Conservation (phyloP, 2,797 vertebrate genomes). For the Semaprochilodus insignis region DNA sequence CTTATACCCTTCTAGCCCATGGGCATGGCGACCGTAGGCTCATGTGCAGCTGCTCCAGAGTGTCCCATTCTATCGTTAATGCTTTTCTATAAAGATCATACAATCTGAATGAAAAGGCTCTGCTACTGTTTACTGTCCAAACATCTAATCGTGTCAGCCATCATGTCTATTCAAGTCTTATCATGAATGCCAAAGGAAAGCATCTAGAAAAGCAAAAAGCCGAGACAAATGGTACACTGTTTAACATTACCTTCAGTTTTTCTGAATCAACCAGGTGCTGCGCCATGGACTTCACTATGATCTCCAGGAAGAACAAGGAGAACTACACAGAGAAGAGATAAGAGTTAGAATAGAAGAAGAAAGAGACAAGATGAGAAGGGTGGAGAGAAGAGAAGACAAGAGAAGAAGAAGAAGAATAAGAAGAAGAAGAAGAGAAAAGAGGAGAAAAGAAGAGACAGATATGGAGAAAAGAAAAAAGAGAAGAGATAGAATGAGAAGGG, state of each 20-base stretch:
- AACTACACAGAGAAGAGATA: slow-evolving; percentile 78
- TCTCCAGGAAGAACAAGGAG: slow-evolving; percentile 97
- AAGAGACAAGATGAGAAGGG: not conserved
- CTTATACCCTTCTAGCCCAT: too few relatives aligned
- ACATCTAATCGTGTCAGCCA: too few relatives aligned
- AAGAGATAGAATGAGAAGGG: too few relatives aligned
- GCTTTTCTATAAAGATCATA: too few relatives aligned
- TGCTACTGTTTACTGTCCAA: too few relatives aligned
- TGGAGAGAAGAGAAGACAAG: not conserved
- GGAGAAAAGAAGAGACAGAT: slow-evolving; percentile 1
- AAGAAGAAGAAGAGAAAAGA: slow-evolving; percentile 20
- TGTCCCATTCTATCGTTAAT: too few relatives aligned
- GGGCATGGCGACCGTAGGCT: too few relatives aligned
- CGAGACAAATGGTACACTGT: not conserved
- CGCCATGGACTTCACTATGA: slow-evolving; percentile 96
- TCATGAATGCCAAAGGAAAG: too few relatives aligned
- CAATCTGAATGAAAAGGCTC: too few relatives aligned
- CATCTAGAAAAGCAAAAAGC: not conserved
- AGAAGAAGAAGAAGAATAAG: slow-evolving; percentile 25
- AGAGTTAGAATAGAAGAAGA: slow-evolving; percentile 19
- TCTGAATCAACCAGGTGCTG: slow-evolving; percentile 89
- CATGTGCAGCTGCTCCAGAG: too few relatives aligned
- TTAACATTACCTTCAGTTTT: slow-evolving; percentile 82
- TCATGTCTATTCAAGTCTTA: too few relatives aligned
- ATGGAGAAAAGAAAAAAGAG: not conserved